Evolutionary conservation across 2,113 vertebrate species (phyloP).

Genomic region (Thamnophis sirtalis): DNA sequence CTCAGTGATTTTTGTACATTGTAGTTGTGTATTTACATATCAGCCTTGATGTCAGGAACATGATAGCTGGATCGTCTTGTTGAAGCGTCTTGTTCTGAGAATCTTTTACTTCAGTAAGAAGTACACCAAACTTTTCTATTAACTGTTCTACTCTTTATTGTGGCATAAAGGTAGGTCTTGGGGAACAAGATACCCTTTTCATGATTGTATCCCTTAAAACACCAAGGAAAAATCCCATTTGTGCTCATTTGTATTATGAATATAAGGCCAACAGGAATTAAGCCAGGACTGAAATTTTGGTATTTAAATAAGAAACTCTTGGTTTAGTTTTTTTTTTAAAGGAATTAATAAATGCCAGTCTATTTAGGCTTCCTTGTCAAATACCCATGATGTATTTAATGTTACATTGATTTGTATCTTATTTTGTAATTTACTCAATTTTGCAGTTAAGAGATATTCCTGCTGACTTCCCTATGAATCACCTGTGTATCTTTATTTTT

Average conservation of each 20-base stretch:
- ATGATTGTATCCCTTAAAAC: neutral
- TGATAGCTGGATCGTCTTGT: neutral
- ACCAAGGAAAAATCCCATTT: neutral
- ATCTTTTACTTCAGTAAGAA: neutral
- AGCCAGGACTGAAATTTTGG: neutral
- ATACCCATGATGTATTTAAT: neutral
- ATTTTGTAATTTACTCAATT: neutral
- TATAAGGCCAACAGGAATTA: neutral
- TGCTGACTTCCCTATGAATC: neutral
- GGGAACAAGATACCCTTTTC: no score
- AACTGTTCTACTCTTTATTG: neutral
- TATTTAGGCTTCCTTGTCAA: neutral
- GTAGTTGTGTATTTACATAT: neutral
- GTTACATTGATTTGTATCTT: neutral
- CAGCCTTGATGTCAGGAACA: neutral
- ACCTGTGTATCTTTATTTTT: neutral
- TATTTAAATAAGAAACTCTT: neutral
- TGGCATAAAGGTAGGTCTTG: neutral
- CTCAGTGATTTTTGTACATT: neutral
- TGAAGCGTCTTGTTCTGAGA: neutral
- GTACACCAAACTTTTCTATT: neutral
- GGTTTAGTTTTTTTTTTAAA: neutral
- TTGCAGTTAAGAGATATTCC: neutral
- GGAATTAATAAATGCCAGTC: neutral
- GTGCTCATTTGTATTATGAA: neutral